Conservation (phyloP, 2,888 invertebrate genomes). For the Orthosia incerta region DNA sequence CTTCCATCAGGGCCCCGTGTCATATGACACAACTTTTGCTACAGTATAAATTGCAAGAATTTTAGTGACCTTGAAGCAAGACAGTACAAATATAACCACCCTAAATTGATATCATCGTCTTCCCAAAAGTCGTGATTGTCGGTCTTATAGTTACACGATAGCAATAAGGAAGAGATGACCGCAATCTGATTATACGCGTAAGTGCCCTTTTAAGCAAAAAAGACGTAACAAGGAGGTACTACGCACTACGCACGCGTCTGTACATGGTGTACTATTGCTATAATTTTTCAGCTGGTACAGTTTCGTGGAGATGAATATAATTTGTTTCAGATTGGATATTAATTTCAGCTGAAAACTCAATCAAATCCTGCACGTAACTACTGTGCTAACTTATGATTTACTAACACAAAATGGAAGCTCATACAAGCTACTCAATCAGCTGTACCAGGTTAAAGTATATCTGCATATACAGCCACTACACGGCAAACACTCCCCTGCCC, state of each 20-base stretch:
- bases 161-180: conserved; percentile 8
- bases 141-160: conserved; percentile 4
- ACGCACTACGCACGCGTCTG: not conserved
- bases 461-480: not conserved
- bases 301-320: no score
- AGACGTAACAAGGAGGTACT: not conserved
- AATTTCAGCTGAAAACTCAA: no score
- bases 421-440: not conserved
- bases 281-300: no score
- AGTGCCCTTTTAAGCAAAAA: not conserved
- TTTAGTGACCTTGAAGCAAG: no score
- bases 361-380: no score
- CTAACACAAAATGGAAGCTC: not conserved
- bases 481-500: not conserved
- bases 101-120: not conserved
- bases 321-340: no score
- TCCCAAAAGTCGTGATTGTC: conserved; percentile 16
- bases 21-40: no score
- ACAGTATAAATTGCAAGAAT: no score
- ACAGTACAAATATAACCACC: no score
- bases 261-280: no score
- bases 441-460: not conserved
- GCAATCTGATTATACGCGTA: not conserved
- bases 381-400: not conserved
- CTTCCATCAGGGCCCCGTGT: no score